Base-by-base conservation (phyloP, 2,888 invertebrate species). In the Drosophila quinaria region DNA sequence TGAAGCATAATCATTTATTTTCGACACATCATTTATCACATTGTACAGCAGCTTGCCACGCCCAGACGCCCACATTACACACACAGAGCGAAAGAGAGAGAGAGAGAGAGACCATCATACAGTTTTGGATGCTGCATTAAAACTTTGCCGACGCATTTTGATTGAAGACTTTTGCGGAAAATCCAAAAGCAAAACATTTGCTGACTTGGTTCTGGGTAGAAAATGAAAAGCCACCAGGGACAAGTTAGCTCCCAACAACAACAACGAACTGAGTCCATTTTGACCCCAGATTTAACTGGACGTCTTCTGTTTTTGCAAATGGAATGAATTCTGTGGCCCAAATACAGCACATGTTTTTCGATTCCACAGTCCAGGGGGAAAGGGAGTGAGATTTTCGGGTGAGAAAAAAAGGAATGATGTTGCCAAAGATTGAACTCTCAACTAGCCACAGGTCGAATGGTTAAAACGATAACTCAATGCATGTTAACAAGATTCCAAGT, bases 21-120 rank as follows among this genome's bases (percentile, higher is more conserved):
- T 90, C 88, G 85, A 89, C 85, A 85, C 88, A 87, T 85, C 85
- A 85, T 85, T 85, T 77, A 85, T 85, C 88, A 85, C 71, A 69
- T 55, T 35, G 54, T 60, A 67, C 65, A 64, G 58, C 50, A 70
- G 78, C 66, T 68, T 65, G 67, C 56, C 75, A 71, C 80, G 75
- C 78, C 76, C 67, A 52, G 11, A 13, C 42, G 19, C 47, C 17
- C n/a, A 11, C 10, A 44, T n/a, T 37, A n/a, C 75, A 71, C 76
- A 73, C 75, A 73, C 63, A 51, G 1, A 15, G 15, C 2, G 42
- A 15, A 9, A 13, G 19, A 13, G n/a, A n/a, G n/a, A n/a, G n/a
- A n/a, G n/a, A 15, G 15, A 8, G 42, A 15, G 11, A 13, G 19
- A 13, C 42, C 42, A 42, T 42, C 42, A 22, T 22, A 19, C 42